phyloP scores from a whole-genome alignment of 2,888 invertebrate species.

The Metellina segmentata region DNA sequence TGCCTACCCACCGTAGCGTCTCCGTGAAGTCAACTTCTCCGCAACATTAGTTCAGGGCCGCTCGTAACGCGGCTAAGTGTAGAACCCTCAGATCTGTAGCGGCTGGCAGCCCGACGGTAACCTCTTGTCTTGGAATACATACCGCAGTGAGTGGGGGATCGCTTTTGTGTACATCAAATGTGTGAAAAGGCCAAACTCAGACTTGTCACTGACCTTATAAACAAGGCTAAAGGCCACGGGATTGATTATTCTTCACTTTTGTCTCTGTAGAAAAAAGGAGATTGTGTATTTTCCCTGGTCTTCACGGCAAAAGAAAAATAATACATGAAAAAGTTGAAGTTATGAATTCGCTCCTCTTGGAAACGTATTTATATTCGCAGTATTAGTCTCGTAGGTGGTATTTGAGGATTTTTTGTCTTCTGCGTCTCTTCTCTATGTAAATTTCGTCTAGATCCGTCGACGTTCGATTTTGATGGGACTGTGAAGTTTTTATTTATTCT shows the following conservation, averaged over 20 bases:
- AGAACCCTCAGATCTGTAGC: slow-evolving; percentile 53
- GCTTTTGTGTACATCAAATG: slow-evolving; percentile 37
- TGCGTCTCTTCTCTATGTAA: slow-evolving; percentile 26
- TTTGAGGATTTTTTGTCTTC: slow-evolving; percentile 47
- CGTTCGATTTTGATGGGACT: slow-evolving; percentile 58
- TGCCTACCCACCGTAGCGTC: slow-evolving; percentile 45
- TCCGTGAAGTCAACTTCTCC: slow-evolving; percentile 75
- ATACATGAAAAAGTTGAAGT: slow-evolving; percentile 29
- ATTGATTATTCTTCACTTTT: slow-evolving; percentile 24
- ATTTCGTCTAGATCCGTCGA: slow-evolving; percentile 22
- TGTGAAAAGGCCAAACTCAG: slow-evolving; percentile 30
- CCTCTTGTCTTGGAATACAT: slow-evolving; percentile 59
- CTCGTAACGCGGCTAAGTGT: slow-evolving; percentile 56
- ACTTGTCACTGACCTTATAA: slow-evolving; percentile 64
- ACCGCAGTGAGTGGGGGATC: slow-evolving; percentile 29
- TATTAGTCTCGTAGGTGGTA: slow-evolving; percentile 47
- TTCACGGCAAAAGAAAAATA: slow-evolving; percentile 10
- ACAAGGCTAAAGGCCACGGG: slow-evolving; percentile 42
- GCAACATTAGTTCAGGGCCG: slow-evolving; percentile 74
- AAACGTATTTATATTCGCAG: slow-evolving; percentile 42
- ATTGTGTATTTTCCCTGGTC: slow-evolving; percentile 6
- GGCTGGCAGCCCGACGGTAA: slow-evolving; percentile 40
- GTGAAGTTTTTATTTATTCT: slow-evolving; percentile 61
- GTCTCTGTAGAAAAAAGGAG: slow-evolving; percentile 18
- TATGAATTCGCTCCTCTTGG: slow-evolving; percentile 30